A percentile compares a stretch with the other conserved stretches of the same genome.
Evolutionary conservation across 2,888 invertebrate species (phyloP).

Genomic region (Acanthosepion pharaonis): DNA sequence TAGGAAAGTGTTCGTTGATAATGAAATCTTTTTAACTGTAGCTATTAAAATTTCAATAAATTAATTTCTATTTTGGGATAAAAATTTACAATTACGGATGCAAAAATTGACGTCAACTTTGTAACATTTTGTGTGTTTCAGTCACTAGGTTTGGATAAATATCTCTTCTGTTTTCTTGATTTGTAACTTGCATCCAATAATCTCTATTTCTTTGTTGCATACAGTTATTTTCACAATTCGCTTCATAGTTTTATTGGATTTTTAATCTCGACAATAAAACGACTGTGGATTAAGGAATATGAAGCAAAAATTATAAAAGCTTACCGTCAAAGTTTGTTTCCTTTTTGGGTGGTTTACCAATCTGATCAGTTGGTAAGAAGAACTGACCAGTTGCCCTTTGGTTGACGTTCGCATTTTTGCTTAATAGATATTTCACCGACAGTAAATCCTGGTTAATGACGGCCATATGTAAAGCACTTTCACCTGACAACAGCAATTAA

Average conservation of each 20-base stretch:
- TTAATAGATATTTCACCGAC: constrained; percentile 91
- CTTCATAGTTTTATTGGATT: not conserved
- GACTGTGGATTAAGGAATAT: not conserved
- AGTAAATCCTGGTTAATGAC: constrained; percentile 98
- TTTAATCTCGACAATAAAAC: not conserved
- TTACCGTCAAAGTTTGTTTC: constrained; percentile 88
- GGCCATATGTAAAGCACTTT: constrained; percentile 94
- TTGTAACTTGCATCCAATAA: too few species aligned
- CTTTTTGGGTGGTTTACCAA: constrained; percentile 73
- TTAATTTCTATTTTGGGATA: too few species aligned
- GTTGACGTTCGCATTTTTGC: constrained; percentile 92
- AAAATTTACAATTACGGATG: too few species aligned
- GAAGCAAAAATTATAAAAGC: constrained; percentile 2
- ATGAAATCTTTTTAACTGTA: too few species aligned
- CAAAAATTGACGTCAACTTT: too few species aligned
- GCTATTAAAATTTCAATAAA: too few species aligned
- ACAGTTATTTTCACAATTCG: too few species aligned
- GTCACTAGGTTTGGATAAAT: too few species aligned
- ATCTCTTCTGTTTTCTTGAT: too few species aligned
- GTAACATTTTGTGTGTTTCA: too few species aligned
- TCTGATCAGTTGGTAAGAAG: constrained; percentile 95
- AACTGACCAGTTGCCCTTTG: constrained; percentile 95
- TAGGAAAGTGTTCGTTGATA: too few species aligned
- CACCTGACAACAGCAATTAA: constrained; percentile 78
- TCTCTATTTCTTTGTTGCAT: too few species aligned